Evolutionary conservation across 2,113 vertebrate genomes (phyloP), one percentile per base, ranked within the genome.

Genomic region (Oryzias celebensis): DNA sequence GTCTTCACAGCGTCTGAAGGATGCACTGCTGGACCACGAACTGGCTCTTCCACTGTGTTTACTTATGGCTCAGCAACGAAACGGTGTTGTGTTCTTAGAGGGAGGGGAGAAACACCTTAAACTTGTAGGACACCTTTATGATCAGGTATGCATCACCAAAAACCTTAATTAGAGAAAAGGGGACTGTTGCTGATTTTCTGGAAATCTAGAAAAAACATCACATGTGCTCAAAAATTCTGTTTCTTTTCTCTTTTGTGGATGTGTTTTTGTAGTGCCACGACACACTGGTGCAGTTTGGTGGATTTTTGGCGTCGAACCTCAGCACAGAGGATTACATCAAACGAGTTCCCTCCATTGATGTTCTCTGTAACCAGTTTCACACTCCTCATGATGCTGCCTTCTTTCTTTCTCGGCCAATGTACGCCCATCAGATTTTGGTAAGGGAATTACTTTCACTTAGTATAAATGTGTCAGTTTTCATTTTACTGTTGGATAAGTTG

Each of bases 301-400:
- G 97, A 1, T 99, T 99, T 93, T 88, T 99, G 86, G 97, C 97
- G 69, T 98, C 97, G 79, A 99, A 99, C 86, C 89, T 99, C 57
- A 99, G 97, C 91, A 98, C 97, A 57, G 97, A 99, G 85, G 97
- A 99, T 90, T 99, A 99, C 87, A 98, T 98, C 87, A 98, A 97
- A 80, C 91, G 95, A 60, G 95, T 99, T 87, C 96, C 97, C 87
- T 95, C 97, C 45, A 96, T 99, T 58, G 97, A 99, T 7, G 88
- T 99, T 63, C 94, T 99, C 41, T 99, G 97, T 80, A 98, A 98
- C 67, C 94, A 96, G 82, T 98, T 98, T 82, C 97, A 99, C 87
- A 97, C 96, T 1, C 97, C 97, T 45, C 97, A 98, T 0, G 97
- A 99, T 52, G 97, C 97, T 56, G 97, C 97, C 1, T 99, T 99